Base-by-base conservation (phyloP, 2,113 vertebrate genomes). In the Vicugna pacos region DNA sequence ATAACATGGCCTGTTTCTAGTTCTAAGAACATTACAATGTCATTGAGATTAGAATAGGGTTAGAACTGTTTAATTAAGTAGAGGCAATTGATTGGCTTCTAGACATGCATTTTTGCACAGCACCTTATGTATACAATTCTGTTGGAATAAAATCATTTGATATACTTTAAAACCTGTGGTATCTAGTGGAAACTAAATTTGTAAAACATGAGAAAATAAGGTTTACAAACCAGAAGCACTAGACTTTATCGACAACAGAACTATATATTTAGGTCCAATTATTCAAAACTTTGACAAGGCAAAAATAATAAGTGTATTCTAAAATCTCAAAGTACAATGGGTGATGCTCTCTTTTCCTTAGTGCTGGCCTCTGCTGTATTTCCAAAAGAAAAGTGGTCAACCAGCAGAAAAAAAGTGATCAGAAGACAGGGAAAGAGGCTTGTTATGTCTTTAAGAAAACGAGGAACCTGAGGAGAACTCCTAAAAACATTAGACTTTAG, bases 41-140 rank as follows among this genome's bases (percentile, higher is more conserved):
- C 65, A 93, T 30, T 89, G 67, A 96, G 73, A 89, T 95, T 84
- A 52, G 72, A 91, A 90, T 70, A 92, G 50, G 8, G 28, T 82
- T 97, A 96, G 77, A 96, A 91, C 20, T 69, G 32, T 93, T 94
- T 95, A 84, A 76, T 94, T 97, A 84, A 73, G 12, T 69, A 42
- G 56, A 94, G 35, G 52, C 46, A 96, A 89, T 52, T 52, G 42
- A 85, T 19, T 97, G 77, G 13, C 62, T 89, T 88, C 70, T 93
- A 88, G 16, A 67, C 26, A 69, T 80, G 15, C 28, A 65, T 82
- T 97, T 95, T 96, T 94, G 62, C 69, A 76, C 26, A 93, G 30
- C 50, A 89, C 48, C 54, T 28, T 79, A 6, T 48, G 14, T 83
- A 70, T 86, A 64, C 35, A 93, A 56, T 94, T 87, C 32, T 88